phyloP scores from a whole-genome alignment of 2,888 invertebrate genomes.

The Polydrusus cervinus region DNA sequence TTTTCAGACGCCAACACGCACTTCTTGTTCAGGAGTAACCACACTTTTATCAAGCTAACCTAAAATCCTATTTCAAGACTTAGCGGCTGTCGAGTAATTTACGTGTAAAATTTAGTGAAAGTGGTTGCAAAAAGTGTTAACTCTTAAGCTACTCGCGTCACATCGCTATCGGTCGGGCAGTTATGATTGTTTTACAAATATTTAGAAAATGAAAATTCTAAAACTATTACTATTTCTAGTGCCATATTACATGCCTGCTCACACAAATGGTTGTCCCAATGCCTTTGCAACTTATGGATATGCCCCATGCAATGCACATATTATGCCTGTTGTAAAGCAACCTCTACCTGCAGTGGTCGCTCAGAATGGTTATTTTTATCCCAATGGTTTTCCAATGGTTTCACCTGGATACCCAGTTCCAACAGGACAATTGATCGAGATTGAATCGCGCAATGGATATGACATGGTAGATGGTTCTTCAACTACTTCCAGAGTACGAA shows the following conservation, averaged over 20 bases:
- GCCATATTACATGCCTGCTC: slow-evolving; percentile 46
- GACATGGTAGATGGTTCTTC: slow-evolving; percentile 64
- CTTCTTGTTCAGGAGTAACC: too few relatives aligned
- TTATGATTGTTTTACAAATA: too few relatives aligned
- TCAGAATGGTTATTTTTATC: slow-evolving; percentile 61
- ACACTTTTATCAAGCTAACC: too few relatives aligned
- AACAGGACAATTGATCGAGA: slow-evolving; percentile 80
- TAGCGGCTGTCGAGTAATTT: too few relatives aligned
- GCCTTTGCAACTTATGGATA: slow-evolving; percentile 50
- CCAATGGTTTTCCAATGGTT: slow-evolving; percentile 70
- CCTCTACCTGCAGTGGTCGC: slow-evolving; percentile 36
- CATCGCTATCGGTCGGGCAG: too few relatives aligned
- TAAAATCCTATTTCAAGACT: too few relatives aligned
- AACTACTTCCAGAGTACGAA: slow-evolving; percentile 42
- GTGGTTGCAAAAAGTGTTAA: too few relatives aligned
- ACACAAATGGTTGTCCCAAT: slow-evolving; percentile 55
- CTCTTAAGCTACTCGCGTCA: too few relatives aligned
- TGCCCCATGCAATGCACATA: slow-evolving; percentile 58
- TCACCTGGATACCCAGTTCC: slow-evolving; percentile 74
- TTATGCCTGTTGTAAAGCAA: slow-evolving; percentile 58
- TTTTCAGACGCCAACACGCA: too few relatives aligned
- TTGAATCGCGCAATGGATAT: slow-evolving; percentile 72
- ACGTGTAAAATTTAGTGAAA: too few relatives aligned
- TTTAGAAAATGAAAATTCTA: too few relatives aligned
- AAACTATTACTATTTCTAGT: slow-evolving; percentile 25